Base-by-base conservation (phyloP, 2,888 invertebrate species). In the Thymelicus lineola region DNA sequence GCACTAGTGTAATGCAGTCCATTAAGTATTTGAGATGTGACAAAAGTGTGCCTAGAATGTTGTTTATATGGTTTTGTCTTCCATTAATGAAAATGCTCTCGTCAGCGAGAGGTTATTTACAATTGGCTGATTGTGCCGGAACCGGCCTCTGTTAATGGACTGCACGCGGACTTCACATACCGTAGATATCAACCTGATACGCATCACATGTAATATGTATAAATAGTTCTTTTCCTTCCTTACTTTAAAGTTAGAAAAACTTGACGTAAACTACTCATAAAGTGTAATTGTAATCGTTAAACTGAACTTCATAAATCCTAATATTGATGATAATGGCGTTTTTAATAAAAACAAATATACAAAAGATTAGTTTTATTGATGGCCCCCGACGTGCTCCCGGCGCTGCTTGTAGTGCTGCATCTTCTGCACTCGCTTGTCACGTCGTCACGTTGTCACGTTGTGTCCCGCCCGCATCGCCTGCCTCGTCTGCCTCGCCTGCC, bases 251-350 rank as follows among this genome's bases (percentile, higher is more conserved):
- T 82, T 80, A 82, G 79, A 84, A 87, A 86, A 89, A 88, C 87
- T 90, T 91, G 89, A 89, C 88, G 80, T 92, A 91, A 53, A 91
- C 87, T 92, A 93, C 91, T 91, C 93, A 89, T 93, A 90, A 91
- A 89, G 84, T 85, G 84, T 86, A 89, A 88, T 86, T 93, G 93
- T 93, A 93, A 92, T 91, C 91, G 92, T 92, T 93, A 92, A 91
- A 93, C 92, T 85, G 91, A 91, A 91, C 91, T 93, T 93, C 93
- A 91, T 93, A 92, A 93, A 91, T 93, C 93, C 92, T 93, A 93
- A 93, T 93, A 93, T 90, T 92, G 92, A 93, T 91, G 88, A 92
- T 92, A 91, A 93, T 93, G 93, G 93, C 93, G 93, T 92, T 93
- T 93, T 93, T 92, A 93, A 93, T 93, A 93, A 93, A 90, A 93